A percentile compares a stretch with the other conserved stretches of the same genome.
Evolutionary conservation across 2,113 vertebrate genomes (phyloP).

Genomic region (Notarius quadriscutis): DNA sequence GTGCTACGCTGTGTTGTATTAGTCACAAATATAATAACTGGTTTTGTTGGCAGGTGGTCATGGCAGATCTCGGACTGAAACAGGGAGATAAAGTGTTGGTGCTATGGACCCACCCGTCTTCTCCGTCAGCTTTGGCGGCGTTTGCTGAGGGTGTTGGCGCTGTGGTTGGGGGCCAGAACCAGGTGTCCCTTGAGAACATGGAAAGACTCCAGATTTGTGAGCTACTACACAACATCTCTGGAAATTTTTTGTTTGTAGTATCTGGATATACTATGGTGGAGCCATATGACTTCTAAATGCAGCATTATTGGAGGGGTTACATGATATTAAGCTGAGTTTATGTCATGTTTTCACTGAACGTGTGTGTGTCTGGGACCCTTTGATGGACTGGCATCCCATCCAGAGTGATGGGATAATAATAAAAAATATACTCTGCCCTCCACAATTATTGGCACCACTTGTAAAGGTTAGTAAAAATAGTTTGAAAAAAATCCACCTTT

Average conservation of each 20-base stretch:
- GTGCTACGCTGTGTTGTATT: not conserved
- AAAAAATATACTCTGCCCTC: no score
- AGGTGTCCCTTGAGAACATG: constrained; percentile 82
- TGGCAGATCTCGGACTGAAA: constrained; percentile 78
- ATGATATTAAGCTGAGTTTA: not conserved
- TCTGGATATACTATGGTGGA: not conserved
- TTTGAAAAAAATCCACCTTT: no score
- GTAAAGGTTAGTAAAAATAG: no score
- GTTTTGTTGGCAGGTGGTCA: constrained; percentile 57
- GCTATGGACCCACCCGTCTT: constrained; percentile 78
- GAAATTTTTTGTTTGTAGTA: not conserved
- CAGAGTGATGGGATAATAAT: not conserved
- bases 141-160: constrained; percentile 72
- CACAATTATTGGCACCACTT: no score
- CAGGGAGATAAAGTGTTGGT: constrained; percentile 80
- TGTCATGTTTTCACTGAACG: not conserved
- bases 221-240: constrained; percentile 43
- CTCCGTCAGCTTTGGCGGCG: constrained; percentile 66
- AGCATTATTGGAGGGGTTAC: not conserved
- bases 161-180: constrained; percentile 69
- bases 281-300: not conserved
- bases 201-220: constrained; percentile 82
- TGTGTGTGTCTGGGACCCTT: not conserved
- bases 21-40: not conserved
- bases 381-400: not conserved